phyloP scores from a whole-genome alignment of 2,888 invertebrate species.

The Pycnomerus fuliginosus region DNA sequence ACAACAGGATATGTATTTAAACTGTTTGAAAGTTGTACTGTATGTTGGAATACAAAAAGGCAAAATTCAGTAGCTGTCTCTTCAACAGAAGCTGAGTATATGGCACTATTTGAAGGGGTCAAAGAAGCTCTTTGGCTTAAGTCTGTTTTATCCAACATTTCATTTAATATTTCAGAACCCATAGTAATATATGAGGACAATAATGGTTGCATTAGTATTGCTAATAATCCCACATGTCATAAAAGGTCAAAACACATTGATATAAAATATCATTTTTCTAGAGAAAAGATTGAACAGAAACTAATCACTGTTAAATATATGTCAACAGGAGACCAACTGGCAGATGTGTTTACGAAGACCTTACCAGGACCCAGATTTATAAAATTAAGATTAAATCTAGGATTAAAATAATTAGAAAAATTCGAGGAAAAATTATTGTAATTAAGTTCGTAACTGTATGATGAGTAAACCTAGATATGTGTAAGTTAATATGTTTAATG shows the following conservation, averaged over 20 bases:
- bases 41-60: constrained; percentile 1
- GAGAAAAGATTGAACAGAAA: constrained; percentile 5
- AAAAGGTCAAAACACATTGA: constrained; percentile 4
- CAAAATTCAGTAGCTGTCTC: constrained; percentile 3
- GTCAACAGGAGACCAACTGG: constrained; percentile 1
- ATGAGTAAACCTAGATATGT: too few relatives aligned
- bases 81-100: constrained; percentile 1
- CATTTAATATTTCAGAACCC: not conserved
- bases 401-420: too few relatives aligned
- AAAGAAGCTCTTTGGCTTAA: constrained; percentile 1
- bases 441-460: too few relatives aligned
- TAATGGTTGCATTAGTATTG: constrained; percentile 3
- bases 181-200: constrained; percentile 2
- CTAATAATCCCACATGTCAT: not conserved
- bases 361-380: constrained; percentile 2
- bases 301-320: constrained; percentile 3
- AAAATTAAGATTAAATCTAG: too few relatives aligned
- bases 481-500: too few relatives aligned
- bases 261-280: constrained; percentile 4
- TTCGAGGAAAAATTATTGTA: too few relatives aligned
- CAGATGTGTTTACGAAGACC: constrained; percentile 1
- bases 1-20: constrained; percentile 1
- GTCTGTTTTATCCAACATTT: not conserved
- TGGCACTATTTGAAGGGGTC: constrained; percentile 1
- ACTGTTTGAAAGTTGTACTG: not conserved